Evolutionary conservation across 2,797 vertebrate species (phyloP), one percentile per base, ranked within the genome.

Genomic region (Clarias pachynema): DNA sequence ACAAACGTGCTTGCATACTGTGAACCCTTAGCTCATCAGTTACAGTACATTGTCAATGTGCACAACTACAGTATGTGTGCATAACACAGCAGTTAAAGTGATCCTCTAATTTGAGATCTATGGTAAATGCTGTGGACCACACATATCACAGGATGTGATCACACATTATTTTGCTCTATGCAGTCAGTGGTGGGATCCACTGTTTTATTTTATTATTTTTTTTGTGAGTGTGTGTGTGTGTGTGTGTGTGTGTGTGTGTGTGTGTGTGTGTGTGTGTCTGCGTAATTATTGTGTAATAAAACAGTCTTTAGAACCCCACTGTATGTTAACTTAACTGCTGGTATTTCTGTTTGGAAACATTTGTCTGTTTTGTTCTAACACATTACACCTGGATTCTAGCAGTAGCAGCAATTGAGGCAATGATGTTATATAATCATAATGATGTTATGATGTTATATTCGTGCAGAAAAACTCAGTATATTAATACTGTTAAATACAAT

Each of bases 1-100:
- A 94, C 93, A 94, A 95, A 94, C 91, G 91, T 34, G 88, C 86
- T 87, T 84, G 88, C 86, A 87, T 90, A 82, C 85, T 62, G 87
- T 66, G 77, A 82, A 77, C 90, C 72, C 57, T 84, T 86, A 65
- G 85, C 88, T 91, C 91, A 93, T 94, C 93, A 86, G 87, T 94
- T 93, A 93, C 44, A 49, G 10, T 49, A 49, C 85, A 83, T 73
- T 95, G 94, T 93, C 94, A 91, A 86, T 79, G 59, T 83, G 57
- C 60, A 57, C 69, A 40, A 18, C 26, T 65, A 44, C 40, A 8
- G 40, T 44, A 60, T 70, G 62, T 78, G 81, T 84, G 62, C 40
- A 65, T 66, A 37, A 44, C 49, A 29, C 10, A 20, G 70, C 40
- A 56, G 29, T 84, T 80, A 34, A 44, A 60, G 68, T 60, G 65